A percentile compares a stretch with the other conserved stretches of the same genome.
Conservation (phyloP, 2,113 vertebrate species). For the Solea senegalensis region DNA sequence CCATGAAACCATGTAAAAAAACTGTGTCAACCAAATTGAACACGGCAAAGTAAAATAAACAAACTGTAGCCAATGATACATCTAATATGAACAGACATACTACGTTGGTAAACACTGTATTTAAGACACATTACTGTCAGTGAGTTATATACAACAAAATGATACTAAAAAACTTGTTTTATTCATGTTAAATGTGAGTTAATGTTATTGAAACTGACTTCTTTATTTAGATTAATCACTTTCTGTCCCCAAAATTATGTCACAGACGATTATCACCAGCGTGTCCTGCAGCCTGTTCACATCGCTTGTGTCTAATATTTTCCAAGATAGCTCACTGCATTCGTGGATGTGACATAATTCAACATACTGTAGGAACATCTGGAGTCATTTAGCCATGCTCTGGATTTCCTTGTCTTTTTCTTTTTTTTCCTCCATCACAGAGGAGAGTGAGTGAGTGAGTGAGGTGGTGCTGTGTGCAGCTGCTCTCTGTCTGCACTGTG, state of each 20-base stretch:
- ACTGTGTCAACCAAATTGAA: background rate
- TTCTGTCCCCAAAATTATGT: constrained; percentile 23
- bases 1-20: too few species aligned
- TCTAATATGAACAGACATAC: too few species aligned
- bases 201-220: background rate
- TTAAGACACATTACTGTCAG: background rate
- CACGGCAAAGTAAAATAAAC: background rate
- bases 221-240: background rate
- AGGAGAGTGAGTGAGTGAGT: constrained; percentile 25
- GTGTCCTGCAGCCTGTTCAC: constrained; percentile 54
- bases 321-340: constrained; percentile 67
- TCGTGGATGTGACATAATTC: constrained; percentile 73
- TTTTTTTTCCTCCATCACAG: constrained; percentile 12
- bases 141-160: background rate
- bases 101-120: background rate
- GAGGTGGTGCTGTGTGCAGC: constrained; percentile 12
- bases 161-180: too few species aligned
- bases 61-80: background rate
- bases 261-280: constrained; percentile 42
- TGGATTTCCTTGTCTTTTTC: constrained; percentile 16
- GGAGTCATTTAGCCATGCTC: constrained; percentile 60
- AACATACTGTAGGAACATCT: constrained; percentile 72
- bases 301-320: constrained; percentile 67
- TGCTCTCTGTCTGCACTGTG: background rate
- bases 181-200: too few species aligned